Percentiles rank a stretch among this genome's conserved stretches.
Conservation (phyloP, 2,113 vertebrate genomes). For the Erythrolamprus reginae region DNA sequence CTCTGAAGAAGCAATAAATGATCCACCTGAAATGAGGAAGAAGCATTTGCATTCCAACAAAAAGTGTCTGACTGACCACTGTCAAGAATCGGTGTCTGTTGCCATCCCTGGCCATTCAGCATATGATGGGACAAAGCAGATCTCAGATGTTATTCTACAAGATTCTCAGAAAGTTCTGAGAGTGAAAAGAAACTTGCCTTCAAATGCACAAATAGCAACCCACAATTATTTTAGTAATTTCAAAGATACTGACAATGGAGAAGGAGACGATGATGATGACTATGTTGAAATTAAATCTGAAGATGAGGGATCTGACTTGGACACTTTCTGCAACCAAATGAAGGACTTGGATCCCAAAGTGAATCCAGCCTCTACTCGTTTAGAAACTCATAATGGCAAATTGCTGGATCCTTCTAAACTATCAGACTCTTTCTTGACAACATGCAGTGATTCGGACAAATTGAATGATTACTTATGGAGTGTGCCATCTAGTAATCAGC, state of each 20-base stretch:
- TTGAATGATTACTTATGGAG: constrained; percentile 90
- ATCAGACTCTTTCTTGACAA: constrained; percentile 54
- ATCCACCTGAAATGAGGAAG: constrained; percentile 61
- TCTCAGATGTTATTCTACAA: constrained; percentile 83
- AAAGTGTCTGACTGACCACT: constrained; percentile 47
- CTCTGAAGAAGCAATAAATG: constrained; percentile 61
- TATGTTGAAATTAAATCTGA: constrained; percentile 97
- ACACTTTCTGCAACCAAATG: constrained; percentile 36
- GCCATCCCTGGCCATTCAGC: constrained; percentile 13
- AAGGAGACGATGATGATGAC: constrained; percentile 84
- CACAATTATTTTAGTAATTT: constrained; percentile 95
- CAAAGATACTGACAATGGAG: constrained; percentile 84
- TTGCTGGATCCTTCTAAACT: constrained; percentile 67
- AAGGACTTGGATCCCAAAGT: constrained; percentile 46
- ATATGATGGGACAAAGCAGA: constrained; percentile 40
- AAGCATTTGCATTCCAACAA: constrained; percentile 48
- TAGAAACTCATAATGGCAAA: constrained; percentile 42
- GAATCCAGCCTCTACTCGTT: neutral
- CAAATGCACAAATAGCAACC: constrained; percentile 81
- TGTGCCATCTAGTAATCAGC: constrained; percentile 80
- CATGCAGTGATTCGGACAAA: constrained; percentile 70
- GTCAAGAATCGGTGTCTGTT: constrained; percentile 33
- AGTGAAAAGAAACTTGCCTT: constrained; percentile 74
- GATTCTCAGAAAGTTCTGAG: constrained; percentile 91
- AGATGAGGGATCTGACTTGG: constrained; percentile 76